phyloP scores from a whole-genome alignment of 1,140 invertebrate species.

The Frieseomelitta varia region DNA sequence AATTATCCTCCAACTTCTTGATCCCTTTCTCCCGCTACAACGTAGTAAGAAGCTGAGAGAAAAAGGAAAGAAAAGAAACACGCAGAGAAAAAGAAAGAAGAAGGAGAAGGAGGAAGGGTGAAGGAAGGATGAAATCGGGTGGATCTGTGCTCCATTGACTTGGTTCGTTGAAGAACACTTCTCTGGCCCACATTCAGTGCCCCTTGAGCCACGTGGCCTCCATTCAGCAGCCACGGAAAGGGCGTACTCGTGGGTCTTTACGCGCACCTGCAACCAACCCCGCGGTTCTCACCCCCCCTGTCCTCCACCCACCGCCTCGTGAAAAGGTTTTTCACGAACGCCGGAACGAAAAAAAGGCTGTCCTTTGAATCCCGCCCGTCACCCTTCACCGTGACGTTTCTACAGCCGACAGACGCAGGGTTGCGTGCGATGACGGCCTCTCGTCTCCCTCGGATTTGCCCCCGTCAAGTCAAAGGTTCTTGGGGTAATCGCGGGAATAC shows the following conservation, averaged over 20 bases:
- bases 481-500: not conserved
- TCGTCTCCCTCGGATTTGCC: not conserved
- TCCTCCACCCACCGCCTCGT: no score
- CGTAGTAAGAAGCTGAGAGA: not conserved
- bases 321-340: constrained; percentile 10
- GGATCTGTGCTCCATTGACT: constrained; percentile 69
- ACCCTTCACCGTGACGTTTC: not conserved
- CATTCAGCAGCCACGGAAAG: constrained; percentile 68
- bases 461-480: not conserved
- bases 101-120: no score
- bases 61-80: not conserved
- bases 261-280: constrained; percentile 44
- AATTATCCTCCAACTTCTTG: constrained; percentile 21
- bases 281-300: constrained; percentile 9
- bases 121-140: not conserved
- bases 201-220: constrained; percentile 64
- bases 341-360: constrained; percentile 16
- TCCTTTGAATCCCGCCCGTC: constrained; percentile 25
- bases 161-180: constrained; percentile 71
- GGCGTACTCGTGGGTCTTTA: constrained; percentile 58
- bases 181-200: constrained; percentile 68
- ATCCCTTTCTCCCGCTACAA: not conserved
- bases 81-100: no score
- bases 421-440: not conserved
- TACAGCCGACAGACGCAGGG: not conserved